Base-by-base conservation (phyloP, 1,140 invertebrate genomes). In the Wasmannia auropunctata region DNA sequence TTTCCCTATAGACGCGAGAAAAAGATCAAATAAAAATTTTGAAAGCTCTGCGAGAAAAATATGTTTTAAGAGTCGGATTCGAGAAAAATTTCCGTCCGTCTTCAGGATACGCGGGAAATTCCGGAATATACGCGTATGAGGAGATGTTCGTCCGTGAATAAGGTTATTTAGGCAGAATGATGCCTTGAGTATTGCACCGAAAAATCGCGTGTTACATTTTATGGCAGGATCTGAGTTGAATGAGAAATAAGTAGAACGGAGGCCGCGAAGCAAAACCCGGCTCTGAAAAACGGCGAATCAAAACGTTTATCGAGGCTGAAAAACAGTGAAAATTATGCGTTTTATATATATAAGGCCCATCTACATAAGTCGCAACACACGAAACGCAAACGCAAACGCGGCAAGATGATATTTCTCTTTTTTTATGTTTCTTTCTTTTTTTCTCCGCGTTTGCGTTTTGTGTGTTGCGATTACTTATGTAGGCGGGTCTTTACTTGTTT, bases 201-300 rank as follows among this genome's bases (percentile, higher is more conserved):
- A 74, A 54, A 74, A 83, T 83, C 69, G 54, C 79, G 28, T 31
- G 79, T 62, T 83, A 46, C 79, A 58, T 83, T 83, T 83, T 60
- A 72, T 43, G 67, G 40, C 65, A 74, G 51, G 67, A 83, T 74
- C 37, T 46, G 34, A 83, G 51, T 60, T 72, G 67, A 72, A 83
- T 83, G 51, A 83, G 79, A 58, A 74, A 83, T 74, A 74, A 22
- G 37, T 65, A 60, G 28, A 72, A 22, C 14, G 43, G 62, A 37
- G 31, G 62, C n/a, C 31, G 16, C 7, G 34, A 70, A 56, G 11
- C 25, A n/a, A n/a, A n/a, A n/a, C n/a, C n/a, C n/a, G n/a, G 5
- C 22, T 54, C n/a, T 5, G 37, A 69, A 60, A 80, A 70, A n/a
- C 63, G 19, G 11, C 16, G 37, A 31, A 25, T 4, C 28, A 19